A percentile compares a stretch with the other conserved stretches of the same genome.
These are phyloP conservation scores for Cavia aperea DNA, from an alignment of 2,113 vertebrate species.

Conservation along the genomic window DNA sequence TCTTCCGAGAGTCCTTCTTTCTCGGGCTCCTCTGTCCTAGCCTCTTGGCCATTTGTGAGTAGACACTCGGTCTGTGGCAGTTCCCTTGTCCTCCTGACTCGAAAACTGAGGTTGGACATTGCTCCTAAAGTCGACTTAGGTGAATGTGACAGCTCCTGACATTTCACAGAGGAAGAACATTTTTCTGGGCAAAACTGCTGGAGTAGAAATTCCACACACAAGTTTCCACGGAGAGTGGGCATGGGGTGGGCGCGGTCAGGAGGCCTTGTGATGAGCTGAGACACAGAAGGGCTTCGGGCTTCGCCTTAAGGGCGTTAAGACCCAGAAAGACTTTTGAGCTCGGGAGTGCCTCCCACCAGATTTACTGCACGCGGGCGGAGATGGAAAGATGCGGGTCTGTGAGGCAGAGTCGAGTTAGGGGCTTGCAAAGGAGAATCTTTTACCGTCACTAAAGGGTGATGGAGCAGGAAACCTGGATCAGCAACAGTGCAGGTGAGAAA, in stretches of 20 bases:
- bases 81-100: not conserved
- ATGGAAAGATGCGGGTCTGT: not conserved
- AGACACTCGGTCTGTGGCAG: not conserved
- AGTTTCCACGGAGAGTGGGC: not conserved
- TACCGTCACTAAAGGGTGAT: not conserved
- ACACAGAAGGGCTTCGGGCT: not conserved
- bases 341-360: not conserved
- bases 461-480: not conserved
- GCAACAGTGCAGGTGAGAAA: not conserved
- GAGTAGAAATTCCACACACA: not conserved
- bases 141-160: not conserved
- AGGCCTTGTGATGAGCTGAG: not conserved
- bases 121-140: not conserved
- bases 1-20: not conserved
- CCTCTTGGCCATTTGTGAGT: not conserved
- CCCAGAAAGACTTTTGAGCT: not conserved
- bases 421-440: not conserved
- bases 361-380: not conserved
- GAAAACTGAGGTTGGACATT: not conserved
- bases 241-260: not conserved
- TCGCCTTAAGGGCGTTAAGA: not conserved
- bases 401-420: not conserved
- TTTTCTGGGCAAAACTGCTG: not conserved
- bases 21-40: not conserved
- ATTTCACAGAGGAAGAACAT: not conserved